phyloP scores from a whole-genome alignment of 2,113 vertebrate species.

The Oryzias celebensis region DNA sequence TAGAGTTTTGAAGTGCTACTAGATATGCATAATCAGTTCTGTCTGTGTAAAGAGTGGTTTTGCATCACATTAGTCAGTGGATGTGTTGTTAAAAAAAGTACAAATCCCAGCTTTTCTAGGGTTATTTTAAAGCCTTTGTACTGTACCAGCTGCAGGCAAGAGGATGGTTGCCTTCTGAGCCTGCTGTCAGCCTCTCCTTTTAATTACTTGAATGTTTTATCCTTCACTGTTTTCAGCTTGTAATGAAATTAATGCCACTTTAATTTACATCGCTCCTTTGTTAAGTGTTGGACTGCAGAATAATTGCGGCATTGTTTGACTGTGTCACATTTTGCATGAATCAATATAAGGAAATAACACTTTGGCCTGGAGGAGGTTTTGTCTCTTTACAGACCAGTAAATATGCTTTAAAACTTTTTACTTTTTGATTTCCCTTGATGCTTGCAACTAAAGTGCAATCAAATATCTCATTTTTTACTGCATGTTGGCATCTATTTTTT shows the following conservation, averaged over 20 bases:
- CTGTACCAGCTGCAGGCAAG: slow-evolving; percentile 52
- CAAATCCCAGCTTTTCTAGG: slow-evolving; percentile 18
- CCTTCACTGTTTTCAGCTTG: slow-evolving; percentile 36
- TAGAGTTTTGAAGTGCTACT: slow-evolving; percentile 54
- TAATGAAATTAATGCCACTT: slow-evolving; percentile 71
- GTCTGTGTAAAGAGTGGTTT: slow-evolving; percentile 46
- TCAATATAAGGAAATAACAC: slow-evolving; percentile 41
- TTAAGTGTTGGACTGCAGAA: slow-evolving; percentile 44
- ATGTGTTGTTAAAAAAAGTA: slow-evolving; percentile 26
- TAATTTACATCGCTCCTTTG: slow-evolving; percentile 65
- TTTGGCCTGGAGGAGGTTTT: slow-evolving; percentile 7
- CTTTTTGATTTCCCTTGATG: not conserved
- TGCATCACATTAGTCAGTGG: slow-evolving; percentile 49
- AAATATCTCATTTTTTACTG: not conserved
- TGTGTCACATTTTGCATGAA: slow-evolving; percentile 41
- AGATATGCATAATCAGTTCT: slow-evolving; percentile 49
- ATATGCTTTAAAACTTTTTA: slow-evolving; percentile 17
- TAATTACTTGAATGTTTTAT: slow-evolving; percentile 55
- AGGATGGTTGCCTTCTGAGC: slow-evolving; percentile 35
- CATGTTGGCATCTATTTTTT: slow-evolving; percentile 11
- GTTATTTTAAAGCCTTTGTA: slow-evolving; percentile 46
- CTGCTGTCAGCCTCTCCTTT: slow-evolving; percentile 51
- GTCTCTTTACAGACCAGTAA: slow-evolving; percentile 28
- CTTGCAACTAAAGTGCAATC: slow-evolving; percentile 17
- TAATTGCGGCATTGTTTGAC: slow-evolving; percentile 61